These are phyloP conservation scores for Heteromyza rotundicornis DNA, from an alignment of 2,888 invertebrate genomes.

Conservation along the genomic window DNA sequence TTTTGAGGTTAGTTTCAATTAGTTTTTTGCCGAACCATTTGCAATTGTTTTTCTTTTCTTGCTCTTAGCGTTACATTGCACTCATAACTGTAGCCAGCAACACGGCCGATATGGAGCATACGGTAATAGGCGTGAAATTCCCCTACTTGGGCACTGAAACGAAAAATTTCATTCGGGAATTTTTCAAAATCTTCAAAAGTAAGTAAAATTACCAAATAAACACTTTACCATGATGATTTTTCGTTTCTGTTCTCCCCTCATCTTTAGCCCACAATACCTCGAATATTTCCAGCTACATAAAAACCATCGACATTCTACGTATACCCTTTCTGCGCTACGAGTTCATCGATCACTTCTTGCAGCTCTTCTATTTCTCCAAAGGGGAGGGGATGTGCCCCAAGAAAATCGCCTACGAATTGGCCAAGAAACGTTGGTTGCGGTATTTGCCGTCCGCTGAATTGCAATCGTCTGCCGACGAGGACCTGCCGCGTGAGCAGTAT, in stretches of 20 bases:
- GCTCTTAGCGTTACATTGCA: conserved; percentile 48
- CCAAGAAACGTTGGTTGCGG: conserved; percentile 49
- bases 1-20: conserved; percentile 44
- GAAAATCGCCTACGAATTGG: conserved; percentile 50
- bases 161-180: conserved; percentile 43
- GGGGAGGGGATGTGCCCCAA: conserved; percentile 42
- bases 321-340: conserved; percentile 53
- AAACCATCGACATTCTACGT: conserved; percentile 42
- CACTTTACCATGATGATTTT: background rate
- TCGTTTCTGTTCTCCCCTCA: background rate
- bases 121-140: conserved; percentile 43
- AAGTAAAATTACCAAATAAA: conserved; percentile 3
- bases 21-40: background rate
- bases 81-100: conserved; percentile 54
- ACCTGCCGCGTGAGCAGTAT: conserved; percentile 50
- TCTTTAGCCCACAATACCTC: conserved; percentile 36
- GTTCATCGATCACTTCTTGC: conserved; percentile 52
- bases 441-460: conserved; percentile 41
- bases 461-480: conserved; percentile 27
- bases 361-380: conserved; percentile 44
- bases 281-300: conserved; percentile 44
- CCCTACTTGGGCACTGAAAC: conserved; percentile 49
- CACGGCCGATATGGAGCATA: conserved; percentile 48
- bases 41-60: background rate
- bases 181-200: conserved; percentile 53